Evolutionary conservation across 2,797 vertebrate genomes (phyloP).

Genomic region (Anas acuta): DNA sequence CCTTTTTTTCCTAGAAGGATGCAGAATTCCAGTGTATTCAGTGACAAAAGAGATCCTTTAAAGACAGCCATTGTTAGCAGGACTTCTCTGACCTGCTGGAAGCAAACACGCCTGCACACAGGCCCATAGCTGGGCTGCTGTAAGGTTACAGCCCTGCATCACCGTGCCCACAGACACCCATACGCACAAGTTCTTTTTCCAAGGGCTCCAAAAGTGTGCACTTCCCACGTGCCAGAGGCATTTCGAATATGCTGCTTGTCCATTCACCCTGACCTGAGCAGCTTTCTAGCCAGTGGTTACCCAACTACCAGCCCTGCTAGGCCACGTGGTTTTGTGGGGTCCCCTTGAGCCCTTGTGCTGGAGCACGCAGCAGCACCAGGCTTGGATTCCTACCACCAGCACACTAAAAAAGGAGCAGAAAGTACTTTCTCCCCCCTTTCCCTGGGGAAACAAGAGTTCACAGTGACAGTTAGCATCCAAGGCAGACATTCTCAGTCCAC

Average conservation of each 20-base stretch:
- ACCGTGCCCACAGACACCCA: neutral
- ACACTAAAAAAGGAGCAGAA: neutral
- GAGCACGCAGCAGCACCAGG: neutral
- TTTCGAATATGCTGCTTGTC: neutral
- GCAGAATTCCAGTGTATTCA: neutral
- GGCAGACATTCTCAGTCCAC: neutral
- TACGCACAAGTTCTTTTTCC: neutral
- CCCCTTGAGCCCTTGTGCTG: neutral
- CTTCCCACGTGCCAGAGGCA: constrained; percentile 25
- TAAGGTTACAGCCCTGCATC: neutral
- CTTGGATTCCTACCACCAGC: neutral
- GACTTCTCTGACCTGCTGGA: neutral
- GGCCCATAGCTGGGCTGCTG: neutral
- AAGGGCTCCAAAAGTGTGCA: neutral
- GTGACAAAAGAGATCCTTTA: neutral
- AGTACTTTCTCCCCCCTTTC: neutral
- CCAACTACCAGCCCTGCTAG: neutral
- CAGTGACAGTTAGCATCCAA: neutral
- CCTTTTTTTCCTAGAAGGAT: neutral
- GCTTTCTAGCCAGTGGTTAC: neutral
- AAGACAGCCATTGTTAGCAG: neutral
- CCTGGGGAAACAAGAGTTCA: neutral
- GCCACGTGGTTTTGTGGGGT: neutral
- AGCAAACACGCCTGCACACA: neutral
- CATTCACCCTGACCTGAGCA: constrained; percentile 3